phyloP scores from a whole-genome alignment of 2,113 vertebrate genomes.

The Nibea albiflora region DNA sequence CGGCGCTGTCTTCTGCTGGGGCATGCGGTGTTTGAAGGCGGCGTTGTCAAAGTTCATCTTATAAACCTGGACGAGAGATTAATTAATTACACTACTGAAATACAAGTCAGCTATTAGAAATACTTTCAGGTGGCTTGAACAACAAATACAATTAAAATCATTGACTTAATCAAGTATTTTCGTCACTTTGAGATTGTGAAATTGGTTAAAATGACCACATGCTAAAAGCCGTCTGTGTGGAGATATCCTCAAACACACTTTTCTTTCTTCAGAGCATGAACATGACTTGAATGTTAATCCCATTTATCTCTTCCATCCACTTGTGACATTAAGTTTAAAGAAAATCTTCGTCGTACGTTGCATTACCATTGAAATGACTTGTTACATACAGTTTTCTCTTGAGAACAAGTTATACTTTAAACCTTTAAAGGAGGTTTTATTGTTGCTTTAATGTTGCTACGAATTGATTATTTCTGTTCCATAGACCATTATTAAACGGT shows the following conservation, averaged over 20 bases:
- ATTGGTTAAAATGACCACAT: background rate
- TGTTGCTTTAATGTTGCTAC: no score
- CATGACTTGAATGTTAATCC: no score
- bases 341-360: no score
- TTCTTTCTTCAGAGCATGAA: background rate
- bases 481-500: background rate
- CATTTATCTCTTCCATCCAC: no score
- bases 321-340: background rate
- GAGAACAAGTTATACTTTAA: no score
- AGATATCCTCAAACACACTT: background rate
- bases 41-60: conserved; percentile 87
- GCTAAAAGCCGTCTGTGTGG: background rate
- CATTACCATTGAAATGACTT: no score
- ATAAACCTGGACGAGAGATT: conserved; percentile 73
- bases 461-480: background rate
- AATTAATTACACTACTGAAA: background rate
- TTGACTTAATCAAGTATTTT: background rate
- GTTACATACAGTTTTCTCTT: no score
- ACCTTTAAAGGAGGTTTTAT: background rate
- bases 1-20: conserved; percentile 83
- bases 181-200: background rate
- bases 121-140: no score
- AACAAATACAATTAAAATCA: no score
- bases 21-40: conserved; percentile 84
- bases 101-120: background rate